Conservation (phyloP, 1,140 invertebrate genomes). For the Propsilocerus akamusi region DNA sequence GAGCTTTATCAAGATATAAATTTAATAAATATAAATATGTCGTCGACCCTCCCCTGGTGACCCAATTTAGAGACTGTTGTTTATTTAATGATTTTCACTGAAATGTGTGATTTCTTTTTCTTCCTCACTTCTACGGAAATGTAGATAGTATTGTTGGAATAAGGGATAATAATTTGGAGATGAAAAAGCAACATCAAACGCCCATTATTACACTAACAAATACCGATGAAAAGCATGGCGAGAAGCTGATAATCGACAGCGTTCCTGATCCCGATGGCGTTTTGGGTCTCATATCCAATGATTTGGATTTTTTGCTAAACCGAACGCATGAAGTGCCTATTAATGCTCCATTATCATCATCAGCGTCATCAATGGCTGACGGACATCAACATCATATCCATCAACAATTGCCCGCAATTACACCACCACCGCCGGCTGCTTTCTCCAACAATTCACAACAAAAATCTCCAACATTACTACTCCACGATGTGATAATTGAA, state of each 20-base stretch:
- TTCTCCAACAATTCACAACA: not conserved
- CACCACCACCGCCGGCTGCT: constrained; percentile 16
- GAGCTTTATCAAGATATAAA: no score
- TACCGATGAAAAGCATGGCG: not conserved
- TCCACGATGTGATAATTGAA: constrained; percentile 2
- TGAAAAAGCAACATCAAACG: not conserved
- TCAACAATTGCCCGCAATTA: constrained; percentile 9
- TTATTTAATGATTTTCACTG: no score
- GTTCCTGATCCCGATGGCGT: constrained; percentile 27
- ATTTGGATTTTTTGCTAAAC: constrained; percentile 54
- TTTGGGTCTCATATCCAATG: constrained; percentile 50
- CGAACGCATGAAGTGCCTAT: constrained; percentile 23
- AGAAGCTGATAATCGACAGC: not conserved
- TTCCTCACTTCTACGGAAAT: not conserved
- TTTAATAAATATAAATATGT: no score
- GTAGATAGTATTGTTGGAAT: not conserved
- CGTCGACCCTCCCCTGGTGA: no score
- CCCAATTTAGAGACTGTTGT: no score
- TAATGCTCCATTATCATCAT: constrained; percentile 11
- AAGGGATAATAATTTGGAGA: not conserved
- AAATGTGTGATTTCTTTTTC: not conserved
- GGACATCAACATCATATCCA: constrained; percentile 4
- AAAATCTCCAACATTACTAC: not conserved
- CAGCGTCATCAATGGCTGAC: no score
- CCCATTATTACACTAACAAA: not conserved